A percentile compares a stretch with the other conserved stretches of the same genome.
These are phyloP conservation scores for Larimichthys polyactis DNA, from an alignment of 2,113 vertebrate species.

Conservation along the genomic window DNA sequence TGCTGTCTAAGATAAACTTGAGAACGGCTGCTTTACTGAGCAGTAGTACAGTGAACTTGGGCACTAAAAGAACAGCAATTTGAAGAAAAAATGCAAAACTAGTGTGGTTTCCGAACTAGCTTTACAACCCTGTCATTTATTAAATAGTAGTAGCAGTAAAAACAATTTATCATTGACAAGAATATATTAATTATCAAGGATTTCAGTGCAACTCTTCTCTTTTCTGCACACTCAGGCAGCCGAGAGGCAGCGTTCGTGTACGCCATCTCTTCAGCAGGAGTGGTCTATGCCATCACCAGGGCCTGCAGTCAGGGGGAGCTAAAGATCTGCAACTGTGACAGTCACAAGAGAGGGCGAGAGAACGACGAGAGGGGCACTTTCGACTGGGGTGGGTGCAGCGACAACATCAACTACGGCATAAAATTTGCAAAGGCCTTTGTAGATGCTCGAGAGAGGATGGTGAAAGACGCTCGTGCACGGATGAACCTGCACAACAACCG, in stretches of 20 bases:
- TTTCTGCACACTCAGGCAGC: conserved; percentile 85
- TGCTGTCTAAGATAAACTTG: conserved; percentile 17
- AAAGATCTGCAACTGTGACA: conserved; percentile 93
- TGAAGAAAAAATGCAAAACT: neutral
- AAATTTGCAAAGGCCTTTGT: conserved; percentile 96
- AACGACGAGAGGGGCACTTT: conserved; percentile 91
- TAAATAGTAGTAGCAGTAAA: neutral
- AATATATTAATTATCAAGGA: neutral
- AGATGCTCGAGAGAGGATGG: conserved; percentile 94
- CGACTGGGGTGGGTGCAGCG: conserved; percentile 98
- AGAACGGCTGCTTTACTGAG: neutral
- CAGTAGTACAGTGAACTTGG: conserved; percentile 9
- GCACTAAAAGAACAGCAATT: neutral
- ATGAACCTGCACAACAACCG: conserved; percentile 99
- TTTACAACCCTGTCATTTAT: rapidly evolving
- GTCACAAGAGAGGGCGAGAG: conserved; percentile 89
- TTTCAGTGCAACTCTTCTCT: neutral
- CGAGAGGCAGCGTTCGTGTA: conserved; percentile 98
- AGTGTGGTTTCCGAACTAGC: neutral
- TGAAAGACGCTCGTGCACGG: conserved; percentile 94
- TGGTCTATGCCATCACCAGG: conserved; percentile 96
- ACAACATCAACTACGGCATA: conserved; percentile 97
- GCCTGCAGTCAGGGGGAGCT: conserved; percentile 97
- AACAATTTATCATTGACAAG: neutral
- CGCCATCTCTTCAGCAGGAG: conserved; percentile 97